Conservation (phyloP, 2,797 vertebrate genomes). For the Meda fulgida region DNA sequence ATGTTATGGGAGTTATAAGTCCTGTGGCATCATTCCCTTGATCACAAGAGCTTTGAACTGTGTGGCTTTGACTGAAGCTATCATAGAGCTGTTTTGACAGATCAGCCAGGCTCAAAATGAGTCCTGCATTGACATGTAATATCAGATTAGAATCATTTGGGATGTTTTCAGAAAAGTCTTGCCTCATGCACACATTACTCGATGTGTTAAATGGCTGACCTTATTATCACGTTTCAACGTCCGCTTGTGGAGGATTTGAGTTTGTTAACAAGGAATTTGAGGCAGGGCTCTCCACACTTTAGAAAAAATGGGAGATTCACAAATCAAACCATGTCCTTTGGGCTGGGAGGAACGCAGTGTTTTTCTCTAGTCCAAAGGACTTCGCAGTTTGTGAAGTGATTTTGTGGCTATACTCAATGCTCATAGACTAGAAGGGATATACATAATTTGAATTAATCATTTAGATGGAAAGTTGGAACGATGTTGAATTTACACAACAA, state of each 20-base stretch:
- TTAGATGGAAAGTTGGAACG: background rate
- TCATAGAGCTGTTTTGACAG: conserved; percentile 20
- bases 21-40: background rate
- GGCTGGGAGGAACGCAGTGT: background rate
- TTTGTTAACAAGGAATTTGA: conserved; percentile 41
- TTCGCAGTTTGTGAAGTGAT: conserved; percentile 1
- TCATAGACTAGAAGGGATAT: background rate
- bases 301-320: conserved; percentile 25
- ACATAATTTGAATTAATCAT: conserved; percentile 23
- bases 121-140: background rate
- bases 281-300: conserved; percentile 6
- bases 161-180: conserved; percentile 15
- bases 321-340: conserved; percentile 14
- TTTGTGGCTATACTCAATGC: conserved; percentile 2
- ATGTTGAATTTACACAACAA: background rate
- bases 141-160: background rate
- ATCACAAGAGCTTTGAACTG: conserved; percentile 18
- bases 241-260: conserved; percentile 23
- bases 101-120: conserved; percentile 9
- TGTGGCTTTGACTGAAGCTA: background rate
- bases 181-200: background rate
- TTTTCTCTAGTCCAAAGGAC: background rate
- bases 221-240: background rate
- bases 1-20: background rate
- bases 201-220: background rate